Conservation (phyloP, 2,113 vertebrate species). For the Labrus mixtus region DNA sequence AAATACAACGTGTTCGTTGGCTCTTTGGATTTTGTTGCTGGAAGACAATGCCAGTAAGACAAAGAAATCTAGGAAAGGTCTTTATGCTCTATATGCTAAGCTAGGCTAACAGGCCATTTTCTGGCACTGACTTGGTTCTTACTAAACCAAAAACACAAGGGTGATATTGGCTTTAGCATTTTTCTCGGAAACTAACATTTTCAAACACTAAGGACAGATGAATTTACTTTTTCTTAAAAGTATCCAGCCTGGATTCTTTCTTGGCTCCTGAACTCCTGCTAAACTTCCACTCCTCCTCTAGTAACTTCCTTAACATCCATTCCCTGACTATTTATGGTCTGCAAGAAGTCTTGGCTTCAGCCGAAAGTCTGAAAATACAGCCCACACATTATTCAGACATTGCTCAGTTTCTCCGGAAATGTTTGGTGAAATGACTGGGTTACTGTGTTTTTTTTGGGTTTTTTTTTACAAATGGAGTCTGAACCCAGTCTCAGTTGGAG, state of each 20-base stretch:
- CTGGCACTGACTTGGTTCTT: too few species aligned
- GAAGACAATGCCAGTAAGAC: not conserved
- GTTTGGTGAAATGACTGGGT: conserved; percentile 49
- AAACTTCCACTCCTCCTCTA: conserved; percentile 13
- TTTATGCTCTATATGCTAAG: not conserved
- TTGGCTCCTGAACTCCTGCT: conserved; percentile 24
- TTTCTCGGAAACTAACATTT: too few species aligned
- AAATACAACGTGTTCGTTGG: too few species aligned
- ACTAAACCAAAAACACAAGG: too few species aligned
- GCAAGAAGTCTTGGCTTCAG: conserved; percentile 17
- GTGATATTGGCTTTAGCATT: not conserved
- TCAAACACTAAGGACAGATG: not conserved
- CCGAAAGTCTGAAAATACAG: conserved; percentile 50
- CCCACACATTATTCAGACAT: conserved; percentile 37
- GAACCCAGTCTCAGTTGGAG: conserved; percentile 26
- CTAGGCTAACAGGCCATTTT: not conserved
- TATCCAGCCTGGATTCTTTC: not conserved
- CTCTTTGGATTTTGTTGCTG: not conserved
- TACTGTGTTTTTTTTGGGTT: conserved; percentile 48
- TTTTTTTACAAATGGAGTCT: conserved; percentile 56
- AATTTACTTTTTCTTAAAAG: not conserved
- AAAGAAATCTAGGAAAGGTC: not conserved
- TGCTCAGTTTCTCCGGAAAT: conserved; percentile 59
- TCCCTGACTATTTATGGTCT: conserved; percentile 34
- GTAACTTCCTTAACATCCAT: conserved; percentile 36